These are phyloP conservation scores for Henricia sp. DNA, from an alignment of 53 echinoderm and acorn worm genomes.

Conservation along the genomic window DNA sequence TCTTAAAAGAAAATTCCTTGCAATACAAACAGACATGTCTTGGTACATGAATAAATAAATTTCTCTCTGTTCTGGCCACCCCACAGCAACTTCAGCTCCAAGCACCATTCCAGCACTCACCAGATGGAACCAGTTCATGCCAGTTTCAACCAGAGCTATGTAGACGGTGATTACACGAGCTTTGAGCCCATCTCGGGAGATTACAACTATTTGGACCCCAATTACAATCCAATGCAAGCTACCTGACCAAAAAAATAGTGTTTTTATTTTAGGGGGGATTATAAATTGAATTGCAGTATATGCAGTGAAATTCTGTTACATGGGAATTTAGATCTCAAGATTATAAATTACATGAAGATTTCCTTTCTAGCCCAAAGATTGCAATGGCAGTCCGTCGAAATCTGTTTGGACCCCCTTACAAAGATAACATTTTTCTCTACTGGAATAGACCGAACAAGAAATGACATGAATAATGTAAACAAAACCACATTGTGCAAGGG, in stretches of 20 bases:
- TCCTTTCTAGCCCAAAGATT: no score
- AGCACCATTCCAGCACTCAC: slow-evolving; percentile 72
- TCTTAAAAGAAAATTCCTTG: neutral
- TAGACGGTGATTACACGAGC: slow-evolving; percentile 92
- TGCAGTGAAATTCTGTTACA: no score
- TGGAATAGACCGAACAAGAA: no score
- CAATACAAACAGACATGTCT: neutral
- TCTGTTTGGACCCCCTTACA: no score
- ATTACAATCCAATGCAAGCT: slow-evolving; percentile 78
- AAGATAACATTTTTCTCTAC: no score
- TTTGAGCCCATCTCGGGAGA: slow-evolving; percentile 79
- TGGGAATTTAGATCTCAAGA: no score
- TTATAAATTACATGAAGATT: no score
- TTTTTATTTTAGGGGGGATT: neutral
- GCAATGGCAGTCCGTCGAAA: no score
- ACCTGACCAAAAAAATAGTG: slow-evolving; percentile 27
- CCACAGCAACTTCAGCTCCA: slow-evolving; percentile 65
- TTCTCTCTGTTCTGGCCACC: neutral
- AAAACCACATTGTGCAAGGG: no score
- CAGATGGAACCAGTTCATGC: slow-evolving; percentile 81
- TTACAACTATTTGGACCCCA: slow-evolving; percentile 98
- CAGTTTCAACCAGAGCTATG: slow-evolving; percentile 72
- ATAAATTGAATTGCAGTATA: slow-evolving; percentile 2
- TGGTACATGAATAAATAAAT: neutral
- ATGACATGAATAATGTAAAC: no score